Percentiles rank a stretch among this genome's conserved stretches.
These are phyloP conservation scores for Gryon sp. DNA, from an alignment of 1,140 invertebrate genomes.

Conservation along the genomic window DNA sequence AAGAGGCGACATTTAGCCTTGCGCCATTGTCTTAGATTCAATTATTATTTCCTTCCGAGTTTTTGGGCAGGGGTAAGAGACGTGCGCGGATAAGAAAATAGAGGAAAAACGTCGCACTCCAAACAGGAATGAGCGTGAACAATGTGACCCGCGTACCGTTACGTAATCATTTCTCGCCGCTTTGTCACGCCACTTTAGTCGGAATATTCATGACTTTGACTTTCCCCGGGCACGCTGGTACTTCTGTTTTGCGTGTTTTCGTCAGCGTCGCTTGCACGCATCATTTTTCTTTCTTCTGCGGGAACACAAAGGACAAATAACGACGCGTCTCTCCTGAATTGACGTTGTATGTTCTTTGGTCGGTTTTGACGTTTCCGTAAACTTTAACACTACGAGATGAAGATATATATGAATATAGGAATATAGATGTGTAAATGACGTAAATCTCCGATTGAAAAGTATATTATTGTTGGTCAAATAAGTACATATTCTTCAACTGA, in stretches of 20 bases:
- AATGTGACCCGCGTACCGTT: slow-evolving; percentile 53
- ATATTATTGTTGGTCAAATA: no score
- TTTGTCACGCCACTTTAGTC: slow-evolving; percentile 45
- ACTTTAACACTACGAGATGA: slow-evolving; percentile 8
- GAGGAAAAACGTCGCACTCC: slow-evolving; percentile 41
- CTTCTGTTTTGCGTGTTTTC: slow-evolving; percentile 36
- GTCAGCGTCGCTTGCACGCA: slow-evolving; percentile 25
- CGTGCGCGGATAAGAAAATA: slow-evolving; percentile 30
- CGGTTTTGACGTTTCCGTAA: slow-evolving; percentile 18
- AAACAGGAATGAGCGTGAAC: slow-evolving; percentile 33
- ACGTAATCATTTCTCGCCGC: slow-evolving; percentile 57
- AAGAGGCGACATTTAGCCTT: slow-evolving; percentile 4
- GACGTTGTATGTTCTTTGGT: background rate
- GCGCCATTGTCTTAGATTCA: slow-evolving; percentile 50
- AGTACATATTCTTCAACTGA: no score
- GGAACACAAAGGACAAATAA: slow-evolving; percentile 22
- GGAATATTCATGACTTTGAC: slow-evolving; percentile 49
- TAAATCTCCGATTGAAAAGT: no score
- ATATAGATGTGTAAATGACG: no score
- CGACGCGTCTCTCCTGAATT: background rate
- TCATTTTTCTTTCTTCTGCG: slow-evolving; percentile 4
- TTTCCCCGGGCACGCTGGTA: background rate
- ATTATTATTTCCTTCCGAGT: slow-evolving; percentile 37
- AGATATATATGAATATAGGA: background rate
- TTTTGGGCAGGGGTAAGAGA: background rate